These are phyloP conservation scores for Hypolimnas misippus DNA, from an alignment of 2,888 invertebrate genomes.

Conservation along the genomic window DNA sequence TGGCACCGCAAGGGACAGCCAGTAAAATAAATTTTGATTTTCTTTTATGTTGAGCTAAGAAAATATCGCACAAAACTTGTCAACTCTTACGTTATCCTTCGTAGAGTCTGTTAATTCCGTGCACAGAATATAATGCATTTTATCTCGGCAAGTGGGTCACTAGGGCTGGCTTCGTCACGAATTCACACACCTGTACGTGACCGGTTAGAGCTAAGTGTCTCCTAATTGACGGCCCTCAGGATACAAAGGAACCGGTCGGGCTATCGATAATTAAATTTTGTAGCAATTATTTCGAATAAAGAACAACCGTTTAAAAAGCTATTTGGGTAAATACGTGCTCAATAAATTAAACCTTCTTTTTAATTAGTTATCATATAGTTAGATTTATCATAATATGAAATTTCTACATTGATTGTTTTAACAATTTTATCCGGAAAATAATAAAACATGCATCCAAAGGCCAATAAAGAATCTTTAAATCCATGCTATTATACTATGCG, in stretches of 20 bases:
- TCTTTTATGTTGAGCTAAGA: too few relatives aligned
- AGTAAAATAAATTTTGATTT: too few relatives aligned
- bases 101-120: conserved; percentile 8
- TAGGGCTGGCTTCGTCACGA: conserved; percentile 34
- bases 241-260: conserved; percentile 8
- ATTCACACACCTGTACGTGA: conserved; percentile 36
- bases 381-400: too few relatives aligned
- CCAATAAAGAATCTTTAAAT: background rate
- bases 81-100: conserved; percentile 6
- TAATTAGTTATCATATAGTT: too few relatives aligned
- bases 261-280: conserved; percentile 3
- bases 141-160: conserved; percentile 33
- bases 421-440: too few relatives aligned
- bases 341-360: too few relatives aligned
- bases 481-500: too few relatives aligned
- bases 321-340: background rate
- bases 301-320: background rate
- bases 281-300: background rate
- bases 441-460: too few relatives aligned
- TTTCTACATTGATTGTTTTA: too few relatives aligned
- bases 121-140: conserved; percentile 11
- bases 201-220: conserved; percentile 30
- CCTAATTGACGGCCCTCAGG: conserved; percentile 30
- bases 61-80: background rate
- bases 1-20: too few relatives aligned